Conservation (phyloP, 2,888 invertebrate species). For the Ernsta delagoae region DNA sequence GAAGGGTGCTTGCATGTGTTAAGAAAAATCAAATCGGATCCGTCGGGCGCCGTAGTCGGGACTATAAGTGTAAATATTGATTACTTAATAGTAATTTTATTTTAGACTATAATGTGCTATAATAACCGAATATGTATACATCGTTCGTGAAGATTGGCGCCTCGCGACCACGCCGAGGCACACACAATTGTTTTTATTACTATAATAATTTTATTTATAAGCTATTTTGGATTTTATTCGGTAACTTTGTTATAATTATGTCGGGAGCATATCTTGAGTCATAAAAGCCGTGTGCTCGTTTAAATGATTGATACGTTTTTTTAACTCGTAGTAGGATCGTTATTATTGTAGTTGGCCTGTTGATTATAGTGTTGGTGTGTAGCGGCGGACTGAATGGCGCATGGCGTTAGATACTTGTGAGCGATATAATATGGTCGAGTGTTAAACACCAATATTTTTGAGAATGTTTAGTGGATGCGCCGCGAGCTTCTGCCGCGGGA, state of each 20-base stretch:
- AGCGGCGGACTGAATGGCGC: conserved; percentile 1
- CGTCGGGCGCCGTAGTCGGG: conserved; percentile 55
- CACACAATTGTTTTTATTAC: conserved; percentile 63
- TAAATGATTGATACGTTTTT: conserved; percentile 47
- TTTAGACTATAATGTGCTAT: conserved; percentile 80
- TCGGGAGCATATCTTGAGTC: conserved; percentile 55
- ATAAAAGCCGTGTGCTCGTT: conserved; percentile 55
- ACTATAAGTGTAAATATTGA: conserved; percentile 77
- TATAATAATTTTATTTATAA: conserved; percentile 63
- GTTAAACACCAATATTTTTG: conserved; percentile 52
- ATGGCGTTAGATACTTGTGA: background rate
- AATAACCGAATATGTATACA: conserved; percentile 68
- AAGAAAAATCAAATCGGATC: conserved; percentile 44
- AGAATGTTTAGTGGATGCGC: conserved; percentile 49
- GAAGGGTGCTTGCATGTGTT: conserved; percentile 54
- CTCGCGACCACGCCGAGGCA: conserved; percentile 47
- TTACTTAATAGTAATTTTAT: conserved; percentile 81
- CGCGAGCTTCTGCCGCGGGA: conserved; percentile 51
- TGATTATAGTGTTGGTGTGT: conserved; percentile 53
- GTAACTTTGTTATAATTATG: conserved; percentile 44
- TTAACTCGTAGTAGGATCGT: conserved; percentile 60
- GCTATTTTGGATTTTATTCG: conserved; percentile 66
- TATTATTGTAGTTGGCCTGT: conserved; percentile 60
- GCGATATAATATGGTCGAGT: conserved; percentile 39
- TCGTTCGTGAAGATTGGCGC: conserved; percentile 44